phyloP scores from a whole-genome alignment of 2,888 invertebrate genomes.

The Mesochorus sp. region DNA sequence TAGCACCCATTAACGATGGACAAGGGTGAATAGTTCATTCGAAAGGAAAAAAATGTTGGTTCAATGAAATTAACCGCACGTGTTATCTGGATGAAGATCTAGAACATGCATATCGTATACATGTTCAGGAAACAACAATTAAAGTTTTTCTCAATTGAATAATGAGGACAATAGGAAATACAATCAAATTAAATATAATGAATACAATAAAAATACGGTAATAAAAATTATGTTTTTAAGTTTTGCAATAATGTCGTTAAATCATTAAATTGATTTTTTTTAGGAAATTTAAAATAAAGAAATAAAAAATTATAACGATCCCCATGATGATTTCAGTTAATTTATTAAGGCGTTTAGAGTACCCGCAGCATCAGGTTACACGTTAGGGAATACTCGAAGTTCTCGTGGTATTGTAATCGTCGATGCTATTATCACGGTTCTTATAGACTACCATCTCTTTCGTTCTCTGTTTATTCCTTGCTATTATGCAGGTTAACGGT shows the following conservation, averaged over 20 bases:
- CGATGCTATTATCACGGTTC: constrained; percentile 28
- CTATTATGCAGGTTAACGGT: constrained; percentile 32
- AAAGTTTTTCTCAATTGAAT: no score
- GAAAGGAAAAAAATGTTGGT: background rate
- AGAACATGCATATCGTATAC: no score
- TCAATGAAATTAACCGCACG: background rate
- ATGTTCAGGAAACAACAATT: no score
- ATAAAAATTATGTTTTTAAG: no score
- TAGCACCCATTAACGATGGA: background rate
- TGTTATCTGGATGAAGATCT: no score
- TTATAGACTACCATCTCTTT: constrained; percentile 14
- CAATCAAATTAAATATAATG: no score
- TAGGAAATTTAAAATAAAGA: no score
- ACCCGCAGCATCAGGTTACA: background rate
- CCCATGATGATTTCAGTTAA: background rate
- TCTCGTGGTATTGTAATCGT: background rate
- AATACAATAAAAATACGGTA: no score
- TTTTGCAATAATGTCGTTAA: no score
- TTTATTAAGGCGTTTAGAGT: background rate
- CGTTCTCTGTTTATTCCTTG: background rate
- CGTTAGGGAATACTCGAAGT: background rate
- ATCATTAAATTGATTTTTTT: no score
- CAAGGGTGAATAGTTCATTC: background rate
- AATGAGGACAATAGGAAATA: no score
- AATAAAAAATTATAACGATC: no score